phyloP scores from a whole-genome alignment of 2,888 invertebrate genomes.

The Terebella lapidaria region DNA sequence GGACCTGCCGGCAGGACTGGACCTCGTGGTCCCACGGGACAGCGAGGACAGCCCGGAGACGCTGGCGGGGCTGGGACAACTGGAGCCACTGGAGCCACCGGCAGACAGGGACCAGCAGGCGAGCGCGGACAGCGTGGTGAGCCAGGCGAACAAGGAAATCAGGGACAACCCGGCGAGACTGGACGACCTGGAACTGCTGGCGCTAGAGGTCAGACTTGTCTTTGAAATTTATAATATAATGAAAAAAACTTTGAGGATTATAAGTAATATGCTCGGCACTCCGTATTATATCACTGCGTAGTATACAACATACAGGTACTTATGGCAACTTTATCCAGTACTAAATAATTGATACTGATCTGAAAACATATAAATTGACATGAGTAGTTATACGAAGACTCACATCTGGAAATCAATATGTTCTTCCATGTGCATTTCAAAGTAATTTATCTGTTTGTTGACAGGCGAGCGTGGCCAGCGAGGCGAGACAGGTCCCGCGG shows the following conservation, averaged over 20 bases:
- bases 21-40: background rate
- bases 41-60: background rate
- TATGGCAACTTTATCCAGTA: too few relatives aligned
- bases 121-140: background rate
- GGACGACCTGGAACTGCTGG: constrained; percentile 11
- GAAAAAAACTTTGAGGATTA: too few relatives aligned
- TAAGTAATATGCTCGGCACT: too few relatives aligned
- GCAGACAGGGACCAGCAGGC: constrained; percentile 3
- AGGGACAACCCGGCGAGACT: constrained; percentile 4
- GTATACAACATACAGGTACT: too few relatives aligned
- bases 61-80: constrained; percentile 6
- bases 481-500: constrained; percentile 4
- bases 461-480: background rate
- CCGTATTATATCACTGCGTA: too few relatives aligned
- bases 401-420: too few relatives aligned
- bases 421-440: too few relatives aligned
- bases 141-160: background rate
- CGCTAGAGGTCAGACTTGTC: background rate
- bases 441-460: too few relatives aligned
- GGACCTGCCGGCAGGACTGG: constrained; percentile 9
- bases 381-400: too few relatives aligned
- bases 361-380: too few relatives aligned
- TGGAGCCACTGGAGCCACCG: constrained; percentile 8
- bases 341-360: too few relatives aligned
- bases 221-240: background rate